These are phyloP conservation scores for Zeugodacus cucurbitae DNA, from an alignment of 1,140 invertebrate genomes.

Conservation along the genomic window DNA sequence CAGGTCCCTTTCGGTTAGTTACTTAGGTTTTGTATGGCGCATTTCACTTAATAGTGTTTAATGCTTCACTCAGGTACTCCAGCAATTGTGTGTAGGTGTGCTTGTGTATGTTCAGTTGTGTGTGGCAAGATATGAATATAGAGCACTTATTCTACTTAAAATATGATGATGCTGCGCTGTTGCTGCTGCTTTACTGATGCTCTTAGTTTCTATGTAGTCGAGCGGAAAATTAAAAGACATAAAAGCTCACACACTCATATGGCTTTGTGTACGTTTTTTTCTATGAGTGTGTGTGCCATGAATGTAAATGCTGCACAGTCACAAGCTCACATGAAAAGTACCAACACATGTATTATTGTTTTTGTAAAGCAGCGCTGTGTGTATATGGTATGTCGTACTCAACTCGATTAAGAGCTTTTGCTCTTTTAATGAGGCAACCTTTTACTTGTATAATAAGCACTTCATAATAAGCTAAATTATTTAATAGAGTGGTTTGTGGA, in stretches of 20 bases:
- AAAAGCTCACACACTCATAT: background rate
- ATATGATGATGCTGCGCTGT: slow-evolving; percentile 1
- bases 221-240: slow-evolving; percentile 12
- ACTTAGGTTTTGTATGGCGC: background rate
- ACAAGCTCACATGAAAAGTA: background rate
- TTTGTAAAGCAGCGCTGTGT: background rate
- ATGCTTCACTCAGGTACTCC: background rate
- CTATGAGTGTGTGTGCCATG: too few relatives aligned
- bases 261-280: background rate
- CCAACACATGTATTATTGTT: background rate
- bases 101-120: background rate
- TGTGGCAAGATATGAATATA: background rate
- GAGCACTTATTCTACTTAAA: slow-evolving; percentile 12
- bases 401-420: slow-evolving; percentile 23
- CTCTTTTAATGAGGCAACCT: background rate
- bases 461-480: slow-evolving; percentile 23
- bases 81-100: background rate
- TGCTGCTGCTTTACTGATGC: too few relatives aligned
- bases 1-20: slow-evolving; percentile 1
- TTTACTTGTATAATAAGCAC: slow-evolving; percentile 17
- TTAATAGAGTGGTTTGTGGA: background rate
- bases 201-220: background rate
- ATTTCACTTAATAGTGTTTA: slow-evolving; percentile 18
- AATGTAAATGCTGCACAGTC: background rate
- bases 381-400: too few relatives aligned